phyloP scores from a whole-genome alignment of 2,888 invertebrate genomes.

The Drosophila fungiperda region DNA sequence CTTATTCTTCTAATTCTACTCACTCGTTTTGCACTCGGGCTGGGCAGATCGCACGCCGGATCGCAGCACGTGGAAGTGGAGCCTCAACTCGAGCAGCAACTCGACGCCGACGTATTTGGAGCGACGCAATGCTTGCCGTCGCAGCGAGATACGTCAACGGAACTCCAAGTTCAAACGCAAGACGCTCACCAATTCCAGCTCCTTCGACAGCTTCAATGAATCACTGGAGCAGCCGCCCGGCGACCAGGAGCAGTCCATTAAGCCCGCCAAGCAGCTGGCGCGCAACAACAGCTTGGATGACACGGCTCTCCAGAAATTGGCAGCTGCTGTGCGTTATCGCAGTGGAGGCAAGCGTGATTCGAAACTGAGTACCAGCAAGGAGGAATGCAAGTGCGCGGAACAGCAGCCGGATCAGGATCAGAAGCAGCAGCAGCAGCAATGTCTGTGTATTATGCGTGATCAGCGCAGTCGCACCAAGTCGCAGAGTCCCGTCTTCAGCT shows the following conservation, averaged over 20 bases:
- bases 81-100: slow-evolving; percentile 87
- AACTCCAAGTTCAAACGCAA: slow-evolving; percentile 84
- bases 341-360: slow-evolving; percentile 42
- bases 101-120: slow-evolving; percentile 96
- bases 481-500: slow-evolving; percentile 68
- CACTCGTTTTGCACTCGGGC: not conserved
- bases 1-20: not conserved
- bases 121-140: slow-evolving; percentile 91
- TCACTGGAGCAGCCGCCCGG: slow-evolving; percentile 61
- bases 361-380: slow-evolving; percentile 38
- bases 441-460: slow-evolving; percentile 65
- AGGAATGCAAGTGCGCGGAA: slow-evolving; percentile 56
- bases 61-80: slow-evolving; percentile 85
- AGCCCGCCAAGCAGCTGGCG: slow-evolving; percentile 56
- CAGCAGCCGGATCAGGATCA: slow-evolving; percentile 29
- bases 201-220: slow-evolving; percentile 83
- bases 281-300: slow-evolving; percentile 82
- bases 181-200: slow-evolving; percentile 82
- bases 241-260: slow-evolving; percentile 36
- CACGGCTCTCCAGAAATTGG: slow-evolving; percentile 76
- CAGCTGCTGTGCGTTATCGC: slow-evolving; percentile 62
- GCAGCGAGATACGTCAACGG: slow-evolving; percentile 86
- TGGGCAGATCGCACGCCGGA: slow-evolving; percentile 84
- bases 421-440: slow-evolving; percentile 29
- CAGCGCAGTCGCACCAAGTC: slow-evolving; percentile 66